These are phyloP conservation scores for Arenaria interpres DNA, from an alignment of 2,113 vertebrate species.

Conservation along the genomic window DNA sequence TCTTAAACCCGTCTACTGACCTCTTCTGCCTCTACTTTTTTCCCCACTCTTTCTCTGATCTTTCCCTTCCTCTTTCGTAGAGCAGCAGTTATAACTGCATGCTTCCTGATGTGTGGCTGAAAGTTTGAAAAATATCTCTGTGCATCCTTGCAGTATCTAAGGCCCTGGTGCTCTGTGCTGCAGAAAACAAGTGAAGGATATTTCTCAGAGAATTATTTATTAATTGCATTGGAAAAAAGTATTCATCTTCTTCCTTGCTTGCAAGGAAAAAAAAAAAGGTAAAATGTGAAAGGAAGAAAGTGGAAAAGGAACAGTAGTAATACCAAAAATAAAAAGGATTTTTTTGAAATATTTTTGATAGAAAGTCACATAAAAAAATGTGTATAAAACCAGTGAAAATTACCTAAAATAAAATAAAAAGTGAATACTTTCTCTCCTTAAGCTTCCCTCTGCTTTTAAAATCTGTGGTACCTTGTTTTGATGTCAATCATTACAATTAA, in stretches of 20 bases:
- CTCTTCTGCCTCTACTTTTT: neutral
- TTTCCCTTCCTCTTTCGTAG: neutral
- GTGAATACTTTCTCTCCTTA: neutral
- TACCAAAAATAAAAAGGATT: neutral
- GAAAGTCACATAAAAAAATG: neutral
- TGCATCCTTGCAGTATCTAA: neutral
- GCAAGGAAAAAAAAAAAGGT: neutral
- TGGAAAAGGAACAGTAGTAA: neutral
- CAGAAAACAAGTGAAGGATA: neutral
- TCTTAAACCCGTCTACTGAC: neutral
- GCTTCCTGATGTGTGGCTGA: rapidly evolving
- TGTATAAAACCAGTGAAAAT: neutral
- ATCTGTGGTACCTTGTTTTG: neutral
- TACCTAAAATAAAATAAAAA: neutral
- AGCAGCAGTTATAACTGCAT: neutral
- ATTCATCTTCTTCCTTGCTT: neutral
- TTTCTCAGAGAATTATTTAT: neutral
- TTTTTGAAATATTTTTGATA: neutral
- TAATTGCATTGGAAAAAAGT: neutral
- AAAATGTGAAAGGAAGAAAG: neutral
- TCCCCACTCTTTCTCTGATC: neutral
- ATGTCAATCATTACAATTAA: neutral
- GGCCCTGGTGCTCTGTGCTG: neutral
- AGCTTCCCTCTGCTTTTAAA: neutral
- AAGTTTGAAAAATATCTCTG: neutral